Evolutionary conservation across 2,888 invertebrate genomes (phyloP).

Genomic region (Acronicta alni): DNA sequence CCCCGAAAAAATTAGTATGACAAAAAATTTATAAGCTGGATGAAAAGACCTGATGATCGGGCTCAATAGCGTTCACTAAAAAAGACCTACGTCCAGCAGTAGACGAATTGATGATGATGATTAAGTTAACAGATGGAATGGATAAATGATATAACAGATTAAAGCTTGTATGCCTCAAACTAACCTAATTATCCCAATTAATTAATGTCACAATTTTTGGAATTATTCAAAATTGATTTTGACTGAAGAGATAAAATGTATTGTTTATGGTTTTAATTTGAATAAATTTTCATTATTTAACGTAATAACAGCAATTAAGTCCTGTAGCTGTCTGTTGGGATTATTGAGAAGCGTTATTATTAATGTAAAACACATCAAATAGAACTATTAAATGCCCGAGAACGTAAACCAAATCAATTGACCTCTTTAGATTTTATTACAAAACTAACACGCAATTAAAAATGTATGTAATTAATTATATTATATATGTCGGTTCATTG

Average conservation of each 20-base stretch:
- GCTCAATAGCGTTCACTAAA: no score
- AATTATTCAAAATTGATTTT: conserved; percentile 14
- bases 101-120: no score
- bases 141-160: neutral
- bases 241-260: conserved; percentile 29
- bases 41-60: no score
- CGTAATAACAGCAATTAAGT: conserved; percentile 41
- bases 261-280: conserved; percentile 45
- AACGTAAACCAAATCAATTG: conserved; percentile 38
- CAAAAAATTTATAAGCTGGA: neutral
- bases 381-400: conserved; percentile 23
- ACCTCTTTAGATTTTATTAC: conserved; percentile 56
- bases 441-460: conserved; percentile 56
- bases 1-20: neutral
- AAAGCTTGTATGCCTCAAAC: conserved; percentile 3
- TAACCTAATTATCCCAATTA: conserved; percentile 9
- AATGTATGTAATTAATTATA: conserved; percentile 52
- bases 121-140: neutral
- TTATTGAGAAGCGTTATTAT: conserved; percentile 38
- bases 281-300: conserved; percentile 44
- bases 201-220: conserved; percentile 18
- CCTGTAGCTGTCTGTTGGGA: conserved; percentile 32
- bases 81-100: no score
- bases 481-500: conserved; percentile 68
- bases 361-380: conserved; percentile 25